A percentile compares a stretch with the other conserved stretches of the same genome.
These are phyloP conservation scores for Tachina fera DNA, from an alignment of 2,888 invertebrate species.

Conservation along the genomic window DNA sequence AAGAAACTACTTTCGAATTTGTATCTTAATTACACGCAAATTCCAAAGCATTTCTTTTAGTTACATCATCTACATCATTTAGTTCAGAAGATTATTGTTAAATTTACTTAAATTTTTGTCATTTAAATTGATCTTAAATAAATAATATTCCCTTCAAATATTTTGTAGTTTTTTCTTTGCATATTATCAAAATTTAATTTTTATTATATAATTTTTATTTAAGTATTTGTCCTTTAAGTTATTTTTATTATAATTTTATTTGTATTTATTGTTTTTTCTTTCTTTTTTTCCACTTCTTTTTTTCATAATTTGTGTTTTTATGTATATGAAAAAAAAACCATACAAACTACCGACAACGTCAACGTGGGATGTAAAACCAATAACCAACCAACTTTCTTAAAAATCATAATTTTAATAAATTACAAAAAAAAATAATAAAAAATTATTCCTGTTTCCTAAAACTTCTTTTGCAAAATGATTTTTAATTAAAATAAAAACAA, in stretches of 20 bases:
- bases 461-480: slow-evolving; percentile 30
- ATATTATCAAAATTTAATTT: slow-evolving; percentile 48
- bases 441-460: not conserved
- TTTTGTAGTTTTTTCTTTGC: slow-evolving; percentile 68
- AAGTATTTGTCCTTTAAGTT: slow-evolving; percentile 61
- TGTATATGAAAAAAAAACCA: slow-evolving; percentile 23
- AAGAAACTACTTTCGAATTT: no score
- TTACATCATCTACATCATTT: no score
- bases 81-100: not conserved
- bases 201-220: slow-evolving; percentile 57
- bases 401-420: slow-evolving; percentile 31
- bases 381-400: slow-evolving; percentile 12
- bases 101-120: slow-evolving; percentile 52
- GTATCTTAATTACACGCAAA: no score
- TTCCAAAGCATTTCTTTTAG: no score
- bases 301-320: slow-evolving; percentile 69
- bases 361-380: slow-evolving; percentile 44
- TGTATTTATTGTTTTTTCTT: slow-evolving; percentile 70
- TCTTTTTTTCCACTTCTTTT: slow-evolving; percentile 71
- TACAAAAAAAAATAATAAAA: slow-evolving; percentile 6
- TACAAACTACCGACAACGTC: slow-evolving; percentile 21
- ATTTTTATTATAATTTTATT: slow-evolving; percentile 68
- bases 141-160: slow-evolving; percentile 50
- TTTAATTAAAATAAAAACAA: slow-evolving; percentile 61
- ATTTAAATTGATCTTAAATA: slow-evolving; percentile 25